Evolutionary conservation across 2,888 invertebrate genomes (phyloP), one percentile per base, ranked within the genome.

Genomic region (Synanthedon myopaeformis): DNA sequence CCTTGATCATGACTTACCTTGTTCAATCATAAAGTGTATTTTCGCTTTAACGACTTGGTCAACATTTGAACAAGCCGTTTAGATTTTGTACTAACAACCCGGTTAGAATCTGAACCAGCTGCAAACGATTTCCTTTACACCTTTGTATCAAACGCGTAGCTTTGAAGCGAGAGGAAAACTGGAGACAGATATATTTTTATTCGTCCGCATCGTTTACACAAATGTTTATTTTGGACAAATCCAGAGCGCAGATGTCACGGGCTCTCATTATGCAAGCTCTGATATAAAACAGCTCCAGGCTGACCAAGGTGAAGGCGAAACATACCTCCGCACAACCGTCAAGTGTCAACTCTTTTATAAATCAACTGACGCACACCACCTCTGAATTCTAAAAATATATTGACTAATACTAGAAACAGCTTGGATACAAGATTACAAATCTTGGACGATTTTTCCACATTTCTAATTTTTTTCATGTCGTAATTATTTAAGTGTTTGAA

Each of bases 231-330:
- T 81, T 79, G 76, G 77, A 76, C 63, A 68, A 70, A 65, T 64
- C 70, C 66, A 69, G 58, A 57, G 64, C 63, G 62, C 61, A 63
- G 70, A 72, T 81, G 84, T 85, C 84, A 51, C 72, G 82, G 83
- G 70, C 79, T 75, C 66, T 76, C 80, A 73, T 58, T 58, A 73
- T 78, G 76, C 70, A 69, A 69, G 67, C 70, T 67, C 60, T 61
- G 84, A 82, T 76, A 79, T 72, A 73, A 82, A 72, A 69, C 85
- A 85, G 78, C 68, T 64, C 66, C 42, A 13, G 19, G 57, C 67
- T 63, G 59, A 69, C 65, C 82, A 86, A 86, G 87, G 87, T 85
- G 83, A 86, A 85, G 87, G 86, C 80, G 72, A 79, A 60, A 62
- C 65, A 65, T 66, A 67, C 61, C 70, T 66, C 62, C 59, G 60